These are phyloP conservation scores for Neodontobutis hainanensis DNA, from an alignment of 2,113 vertebrate genomes.

Conservation along the genomic window DNA sequence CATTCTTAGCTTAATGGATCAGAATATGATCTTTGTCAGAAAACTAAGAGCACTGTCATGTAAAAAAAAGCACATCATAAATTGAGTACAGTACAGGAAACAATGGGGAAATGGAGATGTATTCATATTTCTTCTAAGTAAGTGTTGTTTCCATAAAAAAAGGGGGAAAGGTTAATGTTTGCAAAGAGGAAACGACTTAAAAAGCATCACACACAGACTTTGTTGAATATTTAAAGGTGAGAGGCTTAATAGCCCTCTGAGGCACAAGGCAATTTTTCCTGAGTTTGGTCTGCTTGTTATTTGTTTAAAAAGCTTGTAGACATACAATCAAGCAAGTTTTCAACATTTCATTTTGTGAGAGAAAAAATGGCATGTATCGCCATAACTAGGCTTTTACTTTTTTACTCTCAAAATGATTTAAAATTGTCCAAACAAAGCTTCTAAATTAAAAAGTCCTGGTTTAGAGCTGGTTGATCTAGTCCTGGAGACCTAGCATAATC, in stretches of 20 bases:
- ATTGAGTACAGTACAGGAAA: conserved; percentile 66
- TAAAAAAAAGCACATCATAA: conserved; percentile 65
- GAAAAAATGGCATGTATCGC: too few relatives aligned
- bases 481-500: too few relatives aligned
- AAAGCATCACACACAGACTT: conserved; percentile 9
- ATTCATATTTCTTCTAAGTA: conserved; percentile 45
- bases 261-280: conserved; percentile 5
- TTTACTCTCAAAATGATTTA: too few relatives aligned
- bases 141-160: conserved; percentile 19
- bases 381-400: too few relatives aligned
- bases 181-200: not conserved
- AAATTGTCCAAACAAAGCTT: too few relatives aligned
- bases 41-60: conserved; percentile 72
- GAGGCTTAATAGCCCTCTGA: conserved; percentile 9
- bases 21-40: conserved; percentile 80
- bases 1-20: conserved; percentile 79
- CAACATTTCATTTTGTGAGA: not conserved
- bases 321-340: not conserved
- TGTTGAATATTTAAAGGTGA: conserved; percentile 4
- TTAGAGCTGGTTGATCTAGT: too few relatives aligned
- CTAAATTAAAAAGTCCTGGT: too few relatives aligned
- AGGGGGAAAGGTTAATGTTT: conserved; percentile 14
- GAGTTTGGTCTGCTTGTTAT: conserved; percentile 1
- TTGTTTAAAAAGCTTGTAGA: conserved; percentile 1
- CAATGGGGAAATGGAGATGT: conserved; percentile 52